Base-by-base conservation (phyloP, 2,888 invertebrate species). In the Pristionchus fissidentatus region DNA sequence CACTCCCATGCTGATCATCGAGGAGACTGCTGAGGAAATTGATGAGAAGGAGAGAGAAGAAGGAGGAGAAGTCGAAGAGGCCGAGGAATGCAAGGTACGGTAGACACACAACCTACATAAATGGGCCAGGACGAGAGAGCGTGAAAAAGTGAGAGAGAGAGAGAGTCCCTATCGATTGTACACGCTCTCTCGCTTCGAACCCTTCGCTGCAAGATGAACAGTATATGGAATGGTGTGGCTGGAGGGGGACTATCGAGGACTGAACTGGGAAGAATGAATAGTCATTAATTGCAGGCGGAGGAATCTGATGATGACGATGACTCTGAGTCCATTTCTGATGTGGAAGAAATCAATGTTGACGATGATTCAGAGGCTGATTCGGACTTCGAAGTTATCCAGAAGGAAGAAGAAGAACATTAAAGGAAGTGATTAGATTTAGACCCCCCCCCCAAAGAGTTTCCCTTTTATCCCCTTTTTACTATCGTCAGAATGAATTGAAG, bases 1-100 rank as follows among this genome's bases (percentile, higher is more conserved):
- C 7, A 41, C 83, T 49, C 83, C 83, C 26, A 73, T 70, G 83
- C 15, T 83, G 19, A 83, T 83, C 29, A 83, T 83, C 15, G 83
- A 83, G 29, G 83, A 83, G 22, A 83, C 83, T 2, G 83, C 83
- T 32, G 83, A 83, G 32, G 83, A 83, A 26, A 32, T 83, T 26
- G 41, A 49, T 38, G 83, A 70, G n/a, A 43, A 8, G 22, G 49
- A 49, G 22, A 38, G 26, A 38, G 55, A 70, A 41, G 55, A 73
- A 32, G 81, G n/a, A 29, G 80, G 46, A 43, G 80, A 81, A 26
- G 57, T 46, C 13, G 52, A 81, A 49, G 80, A 79, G 41, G 57
- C 38, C 5, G 41, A 79, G n/a, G 79, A 62, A 46, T 60, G 35
- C 1, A 49, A 81, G 32, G 60, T 52, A 32, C 3, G 19, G 29